Percentiles rank a stretch among this genome's conserved stretches.
These are phyloP conservation scores for Eubasilissa splendida DNA, from an alignment of 2,888 invertebrate species.

Conservation along the genomic window DNA sequence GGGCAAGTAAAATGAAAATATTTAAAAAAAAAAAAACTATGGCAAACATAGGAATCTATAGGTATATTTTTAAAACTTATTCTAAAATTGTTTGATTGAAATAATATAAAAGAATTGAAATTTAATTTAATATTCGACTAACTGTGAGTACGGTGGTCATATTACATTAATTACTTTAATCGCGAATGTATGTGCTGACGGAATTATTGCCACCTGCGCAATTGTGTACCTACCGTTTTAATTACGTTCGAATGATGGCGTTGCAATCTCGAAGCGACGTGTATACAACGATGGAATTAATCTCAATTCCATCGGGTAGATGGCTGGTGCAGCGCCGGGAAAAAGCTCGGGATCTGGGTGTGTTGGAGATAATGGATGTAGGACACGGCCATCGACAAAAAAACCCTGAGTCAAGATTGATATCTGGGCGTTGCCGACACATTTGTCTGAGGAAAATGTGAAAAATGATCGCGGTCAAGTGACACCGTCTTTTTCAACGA, in stretches of 20 bases:
- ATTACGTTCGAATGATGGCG: background rate
- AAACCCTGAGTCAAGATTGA: constrained; percentile 46
- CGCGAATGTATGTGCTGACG: too few species aligned
- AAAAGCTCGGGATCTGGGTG: background rate
- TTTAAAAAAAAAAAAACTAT: too few species aligned
- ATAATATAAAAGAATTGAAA: too few species aligned
- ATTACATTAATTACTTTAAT: too few species aligned
- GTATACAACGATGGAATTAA: constrained; percentile 42
- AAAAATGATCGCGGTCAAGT: constrained; percentile 49
- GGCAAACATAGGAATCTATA: too few species aligned
- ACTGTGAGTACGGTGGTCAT: too few species aligned
- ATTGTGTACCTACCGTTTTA: background rate
- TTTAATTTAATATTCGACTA: too few species aligned
- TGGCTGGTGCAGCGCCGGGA: constrained; percentile 14
- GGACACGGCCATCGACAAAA: constrained; percentile 54
- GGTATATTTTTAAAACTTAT: too few species aligned
- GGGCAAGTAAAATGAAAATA: too few species aligned
- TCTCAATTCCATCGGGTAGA: constrained; percentile 37
- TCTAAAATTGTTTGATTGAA: too few species aligned
- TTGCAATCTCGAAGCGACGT: constrained; percentile 10
- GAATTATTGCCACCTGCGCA: too few species aligned
- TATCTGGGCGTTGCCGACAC: constrained; percentile 49
- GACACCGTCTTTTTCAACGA: constrained; percentile 27
- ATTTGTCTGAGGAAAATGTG: constrained; percentile 50
- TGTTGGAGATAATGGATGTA: constrained; percentile 48